phyloP scores from a whole-genome alignment of 2,113 vertebrate genomes.

The Takifugu flavidus region DNA sequence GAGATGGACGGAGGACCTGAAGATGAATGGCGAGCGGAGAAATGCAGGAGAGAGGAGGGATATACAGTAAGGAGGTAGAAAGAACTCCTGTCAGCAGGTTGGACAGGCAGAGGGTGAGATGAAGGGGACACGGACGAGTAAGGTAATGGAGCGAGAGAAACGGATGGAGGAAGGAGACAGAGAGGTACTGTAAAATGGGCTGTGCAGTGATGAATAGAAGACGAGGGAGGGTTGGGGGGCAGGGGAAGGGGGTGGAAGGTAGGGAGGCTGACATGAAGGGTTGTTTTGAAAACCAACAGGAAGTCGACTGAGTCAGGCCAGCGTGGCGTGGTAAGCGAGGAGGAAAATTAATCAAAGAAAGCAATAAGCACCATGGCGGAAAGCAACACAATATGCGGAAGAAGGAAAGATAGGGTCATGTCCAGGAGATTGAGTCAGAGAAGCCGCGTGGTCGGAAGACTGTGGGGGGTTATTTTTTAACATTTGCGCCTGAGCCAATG shows the following conservation, averaged over 20 bases:
- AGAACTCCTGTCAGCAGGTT: conserved; percentile 64
- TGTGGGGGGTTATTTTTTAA: too few species aligned
- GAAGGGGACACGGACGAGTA: conserved; percentile 56
- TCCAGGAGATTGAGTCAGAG: conserved; percentile 49
- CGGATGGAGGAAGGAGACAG: conserved; percentile 58
- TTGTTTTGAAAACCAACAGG: conserved; percentile 70
- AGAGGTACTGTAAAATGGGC: conserved; percentile 64
- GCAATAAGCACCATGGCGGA: conserved; percentile 49
- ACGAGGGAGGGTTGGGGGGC: conserved; percentile 35
- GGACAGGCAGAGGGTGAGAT: conserved; percentile 64
- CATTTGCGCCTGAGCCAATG: too few species aligned
- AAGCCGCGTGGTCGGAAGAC: too few species aligned
- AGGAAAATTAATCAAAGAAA: conserved; percentile 66
- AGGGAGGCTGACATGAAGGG: conserved; percentile 62
- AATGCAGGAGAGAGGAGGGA: conserved; percentile 55
- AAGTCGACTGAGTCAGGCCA: conserved; percentile 64
- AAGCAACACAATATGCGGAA: conserved; percentile 62
- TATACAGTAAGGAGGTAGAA: conserved; percentile 59
- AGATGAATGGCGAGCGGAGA: conserved; percentile 57
- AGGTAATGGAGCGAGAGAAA: conserved; percentile 68
- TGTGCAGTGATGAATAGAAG: conserved; percentile 63
- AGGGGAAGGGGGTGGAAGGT: conserved; percentile 44
- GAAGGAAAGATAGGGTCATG: conserved; percentile 47
- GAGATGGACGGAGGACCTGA: conserved; percentile 59
- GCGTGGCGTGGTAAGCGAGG: conserved; percentile 41